Base-by-base conservation (phyloP, 1,140 invertebrate species). In the Meloidogyne floridensis region DNA sequence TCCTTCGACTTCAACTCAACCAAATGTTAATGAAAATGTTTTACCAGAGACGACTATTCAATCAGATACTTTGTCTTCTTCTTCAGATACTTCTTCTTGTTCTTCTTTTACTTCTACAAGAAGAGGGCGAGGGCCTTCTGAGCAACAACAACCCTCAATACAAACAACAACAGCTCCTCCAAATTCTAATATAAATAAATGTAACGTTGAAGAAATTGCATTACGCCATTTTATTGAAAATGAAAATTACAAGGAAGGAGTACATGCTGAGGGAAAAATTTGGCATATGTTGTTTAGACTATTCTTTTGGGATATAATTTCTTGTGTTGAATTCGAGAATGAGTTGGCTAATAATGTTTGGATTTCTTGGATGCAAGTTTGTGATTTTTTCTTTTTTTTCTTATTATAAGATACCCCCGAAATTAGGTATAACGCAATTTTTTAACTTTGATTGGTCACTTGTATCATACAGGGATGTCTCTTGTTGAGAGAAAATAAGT, bases 231-330 rank as follows among this genome's bases (percentile, higher is more conserved):
- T 88, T 73, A 11, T 87, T 3, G 75, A 83, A 18, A 80, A 80
- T 13, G 75, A 80, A 56, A 80, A 76, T 20, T 88, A 81, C 53
- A 79, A 74, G 8, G 81, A 86, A 71, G 87, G 86, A 76, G 20
- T 81, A 20, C 18, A 74, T 42, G 54, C 72, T 13, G 53, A 81
- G 20, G 87, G 87, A 43, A n/a, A 72, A 32, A 78, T 87, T 53
- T 87, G 87, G 87, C 87, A 88, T 43, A 86, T 87, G 3, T 10
- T 87, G 6, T 88, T 86, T 75, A 81, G 85, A n/a, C 77, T 87
- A 15, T 47, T 87, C 56, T 87, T 83, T 75, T 84, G 79, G 54
- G 87, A 88, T 65, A 85, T 80, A 78, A 83, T 85, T 20, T 72
- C 88, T 5, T 81, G 83, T 76, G 80, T 70, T 47, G 86, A 87